Evolutionary conservation across 1,140 invertebrate species (phyloP), one percentile per base, ranked within the genome.

Genomic region (Calycopis cecrops): DNA sequence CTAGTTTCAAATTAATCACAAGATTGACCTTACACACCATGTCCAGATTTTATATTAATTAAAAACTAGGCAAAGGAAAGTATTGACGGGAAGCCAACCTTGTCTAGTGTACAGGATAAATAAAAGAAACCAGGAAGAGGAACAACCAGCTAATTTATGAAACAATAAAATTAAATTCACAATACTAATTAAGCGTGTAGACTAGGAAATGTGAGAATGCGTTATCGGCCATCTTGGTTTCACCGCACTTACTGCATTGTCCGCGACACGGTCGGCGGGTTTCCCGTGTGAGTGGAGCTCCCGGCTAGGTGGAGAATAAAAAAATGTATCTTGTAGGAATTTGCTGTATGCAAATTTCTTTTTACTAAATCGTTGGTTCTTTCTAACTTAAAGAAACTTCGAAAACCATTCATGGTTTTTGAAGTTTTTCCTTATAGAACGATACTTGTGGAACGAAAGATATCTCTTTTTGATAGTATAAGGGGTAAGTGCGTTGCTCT

Each of bases 211-310:
- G 42, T 52, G 52, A 37, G 42, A 40, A 52, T 35, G 14, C n/a
- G 50, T 14, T 47, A 44, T 48, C 47, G 33, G 28, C 14, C 33
- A 48, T 55, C 38, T 60, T 55, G 49, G 40, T 35, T 48, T 34
- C 40, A 16, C 37, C 12, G 35, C 52, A 55, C 49, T 48, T 33
- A 60, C 53, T 56, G 47, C 53, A 65, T 60, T 63, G 60, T 62
- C 51, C 34, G 53, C 51, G 69, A 65, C 57, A 69, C 51, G 69
- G 56, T 65, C 33, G 59, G 28, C 57, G 34, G 50, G 51, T 35
- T 72, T 72, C 69, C 69, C 69, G 67, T 72, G 69, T 67, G 69
- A 72, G 66, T 60, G 35, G 17, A 48, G 21, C 54, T 52, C 55
- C 14, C 16, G 34, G 53, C 60, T 61, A 61, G 54, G 52, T 28